Conservation (phyloP, 2,797 vertebrate species). For the Girardinus metallicus region DNA sequence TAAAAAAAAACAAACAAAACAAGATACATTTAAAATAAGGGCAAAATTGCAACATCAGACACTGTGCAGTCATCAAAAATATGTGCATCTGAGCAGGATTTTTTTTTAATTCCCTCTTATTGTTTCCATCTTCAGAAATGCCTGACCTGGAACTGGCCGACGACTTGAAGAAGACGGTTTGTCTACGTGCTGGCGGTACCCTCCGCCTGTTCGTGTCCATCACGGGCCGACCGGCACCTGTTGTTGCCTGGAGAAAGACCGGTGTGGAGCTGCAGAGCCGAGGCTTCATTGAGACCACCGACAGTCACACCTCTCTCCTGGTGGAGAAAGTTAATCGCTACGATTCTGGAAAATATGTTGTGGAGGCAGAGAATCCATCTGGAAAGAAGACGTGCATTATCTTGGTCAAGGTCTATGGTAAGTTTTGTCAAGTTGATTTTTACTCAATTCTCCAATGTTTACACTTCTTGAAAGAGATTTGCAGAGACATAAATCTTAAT, state of each 20-base stretch:
- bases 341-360: slow-evolving; percentile 94
- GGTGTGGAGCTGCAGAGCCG: slow-evolving; percentile 91
- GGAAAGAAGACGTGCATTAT: slow-evolving; percentile 94
- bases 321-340: slow-evolving; percentile 96
- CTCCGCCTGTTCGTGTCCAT: slow-evolving; percentile 91
- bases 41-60: neutral
- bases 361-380: slow-evolving; percentile 98
- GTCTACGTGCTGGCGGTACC: slow-evolving; percentile 92
- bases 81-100: neutral
- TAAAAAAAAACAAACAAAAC: too few species aligned
- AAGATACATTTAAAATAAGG: neutral
- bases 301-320: slow-evolving; percentile 88
- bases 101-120: neutral
- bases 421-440: slow-evolving; percentile 38
- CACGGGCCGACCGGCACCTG: slow-evolving; percentile 88
- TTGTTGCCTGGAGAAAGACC: slow-evolving; percentile 92
- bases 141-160: slow-evolving; percentile 95
- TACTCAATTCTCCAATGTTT: neutral
- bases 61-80: neutral
- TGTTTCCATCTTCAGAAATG: slow-evolving; percentile 82
- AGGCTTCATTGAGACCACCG: slow-evolving; percentile 93
- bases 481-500: neutral
- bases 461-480: neutral
- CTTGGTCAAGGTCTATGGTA: slow-evolving; percentile 97
- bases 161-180: slow-evolving; percentile 95